Base-by-base conservation (phyloP, 2,888 invertebrate genomes). In the Cosmorhoe ocellata region DNA sequence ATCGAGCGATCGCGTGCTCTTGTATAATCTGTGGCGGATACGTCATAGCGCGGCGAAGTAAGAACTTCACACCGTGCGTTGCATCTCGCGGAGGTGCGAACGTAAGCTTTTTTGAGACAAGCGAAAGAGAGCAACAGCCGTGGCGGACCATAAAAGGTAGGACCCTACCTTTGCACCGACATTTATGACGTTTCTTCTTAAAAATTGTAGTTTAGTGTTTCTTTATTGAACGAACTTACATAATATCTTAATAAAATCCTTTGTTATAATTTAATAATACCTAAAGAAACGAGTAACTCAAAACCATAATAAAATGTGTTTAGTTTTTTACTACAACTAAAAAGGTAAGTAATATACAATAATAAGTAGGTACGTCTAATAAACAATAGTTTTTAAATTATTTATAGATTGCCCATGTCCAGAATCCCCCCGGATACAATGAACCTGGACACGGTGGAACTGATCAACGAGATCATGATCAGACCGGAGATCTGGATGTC, bases 401-500 rank as follows among this genome's bases (percentile, higher is more conserved):
- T 7, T 5, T 7, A 24, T 7, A 24, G 6, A 24, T 7, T 24
- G 1, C 2, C 1, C 24, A 1, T 6, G 12, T 10, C 11, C 8
- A 47, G 47, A 30, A 27, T 12, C 11, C 7, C 6, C 1, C 28
- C 13, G 0, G 42, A 42, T 14, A 26, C 14, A 1, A 46, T 47
- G 47, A 47, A 47, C 34, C 27, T 53, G 43, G 53, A 53, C 18
- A 44, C 48, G 11, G 43, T 53, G 27, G 53, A 53, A 36, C 27
- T 53, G 33, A 58, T 61, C 40, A 44, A 52, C 3, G 58, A 61
- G 36, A 55, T 61, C 14, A 52, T 39, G 50, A 38, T 50, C 32
- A 39, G 56, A 0, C 60, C 60, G 1, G 60, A 56, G 42, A 51
- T 61, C 9, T 61, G 60, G 60, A 51, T 47, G 51, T 31, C 53